Evolutionary conservation across 2,888 invertebrate species (phyloP).

Genomic region (Eristalis pertinax): DNA sequence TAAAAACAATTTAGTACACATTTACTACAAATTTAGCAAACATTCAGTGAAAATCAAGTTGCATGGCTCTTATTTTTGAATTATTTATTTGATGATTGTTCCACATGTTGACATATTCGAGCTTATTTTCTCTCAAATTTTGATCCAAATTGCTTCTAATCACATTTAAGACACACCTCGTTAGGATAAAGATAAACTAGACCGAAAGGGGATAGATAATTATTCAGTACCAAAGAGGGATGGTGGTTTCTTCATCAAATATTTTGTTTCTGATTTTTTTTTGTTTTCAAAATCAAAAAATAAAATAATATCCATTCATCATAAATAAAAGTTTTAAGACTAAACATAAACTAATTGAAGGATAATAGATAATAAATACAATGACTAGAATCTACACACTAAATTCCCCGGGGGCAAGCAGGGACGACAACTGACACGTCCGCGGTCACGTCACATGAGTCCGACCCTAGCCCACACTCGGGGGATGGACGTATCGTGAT

Average conservation of each 20-base stretch:
- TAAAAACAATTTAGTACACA: too few species aligned
- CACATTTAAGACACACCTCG: not conserved
- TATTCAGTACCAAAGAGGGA: constrained; percentile 71
- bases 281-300: not conserved
- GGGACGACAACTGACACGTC: not conserved
- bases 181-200: constrained; percentile 5
- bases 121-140: too few species aligned
- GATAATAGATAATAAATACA: constrained; percentile 29
- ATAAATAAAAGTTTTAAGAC: not conserved
- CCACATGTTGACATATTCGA: too few species aligned
- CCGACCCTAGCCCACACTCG: constrained; percentile 34
- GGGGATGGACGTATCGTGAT: constrained; percentile 76
- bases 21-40: too few species aligned
- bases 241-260: not conserved
- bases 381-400: constrained; percentile 75
- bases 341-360: constrained; percentile 18
- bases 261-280: not conserved
- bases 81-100: too few species aligned
- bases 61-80: too few species aligned
- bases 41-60: too few species aligned
- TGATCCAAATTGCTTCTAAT: not conserved
- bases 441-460: not conserved
- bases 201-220: constrained; percentile 44
- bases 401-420: constrained; percentile 57
- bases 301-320: not conserved